Conservation (phyloP, 1,140 invertebrate species). For the Sycobia sp. region DNA sequence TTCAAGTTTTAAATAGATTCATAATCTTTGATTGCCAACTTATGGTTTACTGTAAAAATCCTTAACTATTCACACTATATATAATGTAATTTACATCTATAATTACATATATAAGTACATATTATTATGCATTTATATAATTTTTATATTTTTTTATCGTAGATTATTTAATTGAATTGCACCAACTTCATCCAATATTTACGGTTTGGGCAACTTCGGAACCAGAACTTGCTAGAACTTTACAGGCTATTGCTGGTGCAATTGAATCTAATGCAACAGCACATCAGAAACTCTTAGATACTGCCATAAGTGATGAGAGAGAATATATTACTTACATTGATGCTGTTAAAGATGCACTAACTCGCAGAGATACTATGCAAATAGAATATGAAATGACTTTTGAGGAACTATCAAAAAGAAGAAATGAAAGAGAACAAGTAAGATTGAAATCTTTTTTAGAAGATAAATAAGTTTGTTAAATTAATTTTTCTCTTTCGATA, state of each 20-base stretch:
- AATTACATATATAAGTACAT: constrained; percentile 13
- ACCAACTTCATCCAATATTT: constrained; percentile 66
- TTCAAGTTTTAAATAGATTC: no score
- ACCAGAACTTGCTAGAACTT: constrained; percentile 60
- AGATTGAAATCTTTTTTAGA: neutral
- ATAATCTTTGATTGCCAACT: no score
- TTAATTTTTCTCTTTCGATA: neutral
- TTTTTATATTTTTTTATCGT: constrained; percentile 6
- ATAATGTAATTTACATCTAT: constrained; percentile 3
- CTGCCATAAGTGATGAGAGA: constrained; percentile 64
- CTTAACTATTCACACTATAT: neutral
- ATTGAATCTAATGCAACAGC: constrained; percentile 61
- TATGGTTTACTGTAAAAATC: neutral
- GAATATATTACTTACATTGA: constrained; percentile 76
- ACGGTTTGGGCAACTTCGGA: constrained; percentile 63
- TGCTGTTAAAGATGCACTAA: constrained; percentile 71
- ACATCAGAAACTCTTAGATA: constrained; percentile 62
- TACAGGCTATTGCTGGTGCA: constrained; percentile 62
- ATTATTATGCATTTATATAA: no score
- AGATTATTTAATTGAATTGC: constrained; percentile 65
- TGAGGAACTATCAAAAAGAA: constrained; percentile 69
- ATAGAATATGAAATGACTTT: constrained; percentile 71
- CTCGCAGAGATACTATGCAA: constrained; percentile 72
- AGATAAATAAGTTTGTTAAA: no score
- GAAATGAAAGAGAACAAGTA: constrained; percentile 71